phyloP scores from a whole-genome alignment of 1,140 invertebrate species.

The Plutomurus gul region DNA sequence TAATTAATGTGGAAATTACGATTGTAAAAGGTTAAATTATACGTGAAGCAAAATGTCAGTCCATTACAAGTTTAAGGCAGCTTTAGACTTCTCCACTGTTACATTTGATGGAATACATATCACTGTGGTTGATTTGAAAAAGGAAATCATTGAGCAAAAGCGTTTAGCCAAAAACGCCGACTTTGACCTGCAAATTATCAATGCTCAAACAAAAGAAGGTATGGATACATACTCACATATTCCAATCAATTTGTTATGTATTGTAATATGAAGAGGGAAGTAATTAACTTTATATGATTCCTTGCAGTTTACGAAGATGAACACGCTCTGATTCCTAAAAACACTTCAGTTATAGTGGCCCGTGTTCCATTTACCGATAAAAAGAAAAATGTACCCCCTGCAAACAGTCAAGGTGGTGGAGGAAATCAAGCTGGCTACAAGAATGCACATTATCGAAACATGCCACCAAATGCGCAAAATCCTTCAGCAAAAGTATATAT shows the following conservation, averaged over 20 bases:
- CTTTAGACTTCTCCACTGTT: slow-evolving; percentile 90
- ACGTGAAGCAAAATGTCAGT: slow-evolving; percentile 75
- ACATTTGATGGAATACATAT: slow-evolving; percentile 97
- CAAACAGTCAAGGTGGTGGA: slow-evolving; percentile 2
- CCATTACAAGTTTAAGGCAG: slow-evolving; percentile 98
- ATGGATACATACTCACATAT: slow-evolving; percentile 54
- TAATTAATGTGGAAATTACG: background rate
- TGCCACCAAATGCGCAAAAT: slow-evolving; percentile 9
- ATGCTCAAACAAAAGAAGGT: slow-evolving; percentile 98
- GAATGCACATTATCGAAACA: background rate
- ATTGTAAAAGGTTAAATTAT: background rate
- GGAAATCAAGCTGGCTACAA: slow-evolving; percentile 2
- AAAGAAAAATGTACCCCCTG: slow-evolving; percentile 65
- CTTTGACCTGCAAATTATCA: slow-evolving; percentile 94
- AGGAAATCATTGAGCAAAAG: slow-evolving; percentile 92
- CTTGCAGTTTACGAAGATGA: slow-evolving; percentile 87
- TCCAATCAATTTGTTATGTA: background rate
- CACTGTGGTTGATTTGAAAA: slow-evolving; percentile 90
- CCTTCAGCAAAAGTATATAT: slow-evolving; percentile 42
- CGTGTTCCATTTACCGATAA: slow-evolving; percentile 80
- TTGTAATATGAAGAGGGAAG: background rate
- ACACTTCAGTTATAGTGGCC: slow-evolving; percentile 94
- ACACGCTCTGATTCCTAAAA: slow-evolving; percentile 89
- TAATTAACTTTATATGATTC: slow-evolving; percentile 50
- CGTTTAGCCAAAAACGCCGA: slow-evolving; percentile 89